Evolutionary conservation across 2,113 vertebrate genomes (phyloP).

Genomic region (Crocuta crocuta): DNA sequence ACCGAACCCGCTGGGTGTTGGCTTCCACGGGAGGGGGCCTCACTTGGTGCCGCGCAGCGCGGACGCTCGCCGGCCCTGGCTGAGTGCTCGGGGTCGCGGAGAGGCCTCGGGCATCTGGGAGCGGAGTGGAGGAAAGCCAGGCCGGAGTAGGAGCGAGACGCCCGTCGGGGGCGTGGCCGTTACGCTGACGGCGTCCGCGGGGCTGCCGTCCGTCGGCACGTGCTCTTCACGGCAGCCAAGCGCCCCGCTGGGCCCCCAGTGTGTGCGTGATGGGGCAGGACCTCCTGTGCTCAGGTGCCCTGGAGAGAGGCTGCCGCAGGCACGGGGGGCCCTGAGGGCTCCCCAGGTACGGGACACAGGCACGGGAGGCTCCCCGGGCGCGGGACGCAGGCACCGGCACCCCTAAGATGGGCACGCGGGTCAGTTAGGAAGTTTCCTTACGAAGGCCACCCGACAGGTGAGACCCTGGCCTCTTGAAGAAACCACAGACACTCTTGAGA

Average conservation of each 20-base stretch:
- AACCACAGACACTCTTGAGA: background rate
- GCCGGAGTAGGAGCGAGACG: accelerated
- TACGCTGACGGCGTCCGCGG: too few relatives aligned
- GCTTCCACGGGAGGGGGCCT: background rate
- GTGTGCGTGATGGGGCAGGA: accelerated
- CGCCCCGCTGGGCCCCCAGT: too few relatives aligned
- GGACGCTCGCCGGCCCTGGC: accelerated
- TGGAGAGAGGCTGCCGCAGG: background rate
- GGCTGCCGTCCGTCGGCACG: background rate
- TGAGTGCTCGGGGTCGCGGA: background rate
- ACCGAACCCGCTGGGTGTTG: accelerated
- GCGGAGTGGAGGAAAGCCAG: too few relatives aligned
- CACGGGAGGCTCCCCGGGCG: background rate
- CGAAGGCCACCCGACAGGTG: background rate
- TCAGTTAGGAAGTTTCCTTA: background rate
- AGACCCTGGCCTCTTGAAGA: background rate
- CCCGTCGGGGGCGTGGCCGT: accelerated
- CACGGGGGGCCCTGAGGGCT: background rate
- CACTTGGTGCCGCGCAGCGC: accelerated
- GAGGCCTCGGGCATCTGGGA: accelerated
- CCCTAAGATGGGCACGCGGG: too few relatives aligned
- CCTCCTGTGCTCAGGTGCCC: background rate
- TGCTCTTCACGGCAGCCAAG: background rate
- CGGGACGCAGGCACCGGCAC: accelerated
- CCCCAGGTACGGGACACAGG: accelerated